A percentile compares a stretch with the other conserved stretches of the same genome.
These are phyloP conservation scores for Hyles lineata DNA, from an alignment of 2,888 invertebrate genomes.

Conservation along the genomic window DNA sequence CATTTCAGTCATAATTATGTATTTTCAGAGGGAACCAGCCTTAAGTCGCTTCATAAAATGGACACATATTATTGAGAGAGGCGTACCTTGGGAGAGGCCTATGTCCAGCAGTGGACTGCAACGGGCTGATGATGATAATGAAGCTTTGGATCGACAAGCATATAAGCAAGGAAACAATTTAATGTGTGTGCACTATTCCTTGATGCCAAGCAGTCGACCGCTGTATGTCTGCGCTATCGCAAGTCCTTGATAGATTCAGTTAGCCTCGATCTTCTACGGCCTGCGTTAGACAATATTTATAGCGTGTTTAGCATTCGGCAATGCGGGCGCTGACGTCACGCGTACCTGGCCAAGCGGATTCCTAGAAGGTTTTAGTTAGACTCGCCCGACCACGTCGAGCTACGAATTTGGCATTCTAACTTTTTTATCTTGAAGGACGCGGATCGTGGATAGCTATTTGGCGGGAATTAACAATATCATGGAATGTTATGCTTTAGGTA, in stretches of 20 bases:
- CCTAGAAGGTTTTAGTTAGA: conserved; percentile 39
- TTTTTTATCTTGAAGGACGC: background rate
- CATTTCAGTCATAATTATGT: too few relatives aligned
- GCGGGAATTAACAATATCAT: background rate
- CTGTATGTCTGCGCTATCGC: conserved; percentile 9
- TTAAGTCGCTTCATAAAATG: too few relatives aligned
- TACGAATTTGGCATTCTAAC: conserved; percentile 17
- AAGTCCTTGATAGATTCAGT: conserved; percentile 24
- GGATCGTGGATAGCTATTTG: background rate
- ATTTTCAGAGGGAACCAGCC: too few relatives aligned
- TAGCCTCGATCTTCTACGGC: conserved; percentile 19
- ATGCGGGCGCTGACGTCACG: conserved; percentile 39
- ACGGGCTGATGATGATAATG: too few relatives aligned
- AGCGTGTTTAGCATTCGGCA: conserved; percentile 27
- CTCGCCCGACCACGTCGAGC: conserved; percentile 13
- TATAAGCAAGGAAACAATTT: background rate
- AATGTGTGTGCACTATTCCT: background rate
- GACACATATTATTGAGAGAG: too few relatives aligned
- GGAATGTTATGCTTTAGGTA: background rate
- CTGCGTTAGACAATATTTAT: conserved; percentile 23
- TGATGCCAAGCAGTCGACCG: background rate
- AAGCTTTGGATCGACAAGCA: too few relatives aligned
- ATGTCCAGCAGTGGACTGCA: too few relatives aligned
- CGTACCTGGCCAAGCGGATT: conserved; percentile 39
- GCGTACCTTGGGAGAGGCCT: too few relatives aligned